Conservation (phyloP, 2,888 invertebrate genomes). For the Bursaphelenchus okinawaensis region DNA sequence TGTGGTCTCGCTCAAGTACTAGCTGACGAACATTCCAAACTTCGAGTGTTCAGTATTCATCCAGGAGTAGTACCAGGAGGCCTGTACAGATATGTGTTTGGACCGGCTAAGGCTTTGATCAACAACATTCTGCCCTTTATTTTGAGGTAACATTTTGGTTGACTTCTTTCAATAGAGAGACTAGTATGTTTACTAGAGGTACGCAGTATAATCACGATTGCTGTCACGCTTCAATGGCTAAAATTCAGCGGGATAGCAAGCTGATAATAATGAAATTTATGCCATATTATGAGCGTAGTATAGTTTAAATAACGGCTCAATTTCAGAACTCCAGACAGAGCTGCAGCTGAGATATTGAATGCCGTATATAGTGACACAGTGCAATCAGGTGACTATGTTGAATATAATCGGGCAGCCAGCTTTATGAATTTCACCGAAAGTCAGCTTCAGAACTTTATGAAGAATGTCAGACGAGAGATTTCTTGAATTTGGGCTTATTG, state of each 20-base stretch:
- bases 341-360: slow-evolving; percentile 20
- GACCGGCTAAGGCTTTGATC: slow-evolving; percentile 19
- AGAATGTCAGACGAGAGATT: neutral
- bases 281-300: too few species aligned
- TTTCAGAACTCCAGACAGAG: slow-evolving; percentile 17
- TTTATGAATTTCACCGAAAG: neutral
- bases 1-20: neutral
- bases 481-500: too few species aligned
- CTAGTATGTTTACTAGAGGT: neutral
- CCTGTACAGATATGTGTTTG: slow-evolving; percentile 23
- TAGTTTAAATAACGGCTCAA: neutral
- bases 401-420: neutral
- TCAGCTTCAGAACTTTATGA: neutral
- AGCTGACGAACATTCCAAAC: slow-evolving; percentile 6
- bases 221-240: too few species aligned
- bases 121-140: slow-evolving; percentile 17
- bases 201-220: neutral
- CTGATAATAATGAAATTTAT: too few species aligned
- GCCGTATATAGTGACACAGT: slow-evolving; percentile 15
- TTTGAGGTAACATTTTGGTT: slow-evolving; percentile 15
- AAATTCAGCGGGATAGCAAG: too few species aligned
- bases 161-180: neutral
- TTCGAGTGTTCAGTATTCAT: slow-evolving; percentile 20
- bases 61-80: slow-evolving; percentile 26
- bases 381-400: slow-evolving; percentile 17